phyloP scores from a whole-genome alignment of 2,888 invertebrate genomes.

The Diarsia mendica region DNA sequence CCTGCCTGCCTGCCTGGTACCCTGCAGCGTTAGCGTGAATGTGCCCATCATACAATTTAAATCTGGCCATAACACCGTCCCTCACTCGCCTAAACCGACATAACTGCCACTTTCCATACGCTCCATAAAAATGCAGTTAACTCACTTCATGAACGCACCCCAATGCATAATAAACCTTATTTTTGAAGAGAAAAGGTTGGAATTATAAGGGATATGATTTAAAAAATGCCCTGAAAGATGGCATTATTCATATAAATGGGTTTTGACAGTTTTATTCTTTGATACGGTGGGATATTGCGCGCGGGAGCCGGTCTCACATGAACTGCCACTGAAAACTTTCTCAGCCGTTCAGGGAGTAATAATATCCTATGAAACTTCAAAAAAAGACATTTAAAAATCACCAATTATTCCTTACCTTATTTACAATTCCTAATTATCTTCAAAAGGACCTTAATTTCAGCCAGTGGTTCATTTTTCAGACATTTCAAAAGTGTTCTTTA shows the following conservation, averaged over 20 bases:
- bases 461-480: neutral
- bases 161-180: constrained; percentile 46
- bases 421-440: neutral
- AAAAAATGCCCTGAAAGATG: constrained; percentile 67
- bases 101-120: constrained; percentile 78
- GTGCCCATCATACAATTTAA: constrained; percentile 66
- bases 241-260: constrained; percentile 85
- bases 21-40: constrained; percentile 48
- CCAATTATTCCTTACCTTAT: neutral
- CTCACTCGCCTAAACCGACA: constrained; percentile 68
- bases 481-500: neutral
- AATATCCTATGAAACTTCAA: neutral
- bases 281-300: constrained; percentile 74
- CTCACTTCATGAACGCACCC: constrained; percentile 45
- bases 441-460: neutral
- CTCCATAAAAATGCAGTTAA: constrained; percentile 74
- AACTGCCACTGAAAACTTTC: neutral
- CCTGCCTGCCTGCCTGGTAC: neutral
- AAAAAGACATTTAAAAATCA: neutral
- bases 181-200: constrained; percentile 10
- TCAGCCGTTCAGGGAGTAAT: neutral
- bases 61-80: constrained; percentile 69
- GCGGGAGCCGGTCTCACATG: constrained; percentile 27
- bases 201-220: constrained; percentile 9
- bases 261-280: constrained; percentile 87